Percentiles rank a stretch among this genome's conserved stretches.
Conservation (phyloP, 1,140 invertebrate species). For the Dicyema japonicum region DNA sequence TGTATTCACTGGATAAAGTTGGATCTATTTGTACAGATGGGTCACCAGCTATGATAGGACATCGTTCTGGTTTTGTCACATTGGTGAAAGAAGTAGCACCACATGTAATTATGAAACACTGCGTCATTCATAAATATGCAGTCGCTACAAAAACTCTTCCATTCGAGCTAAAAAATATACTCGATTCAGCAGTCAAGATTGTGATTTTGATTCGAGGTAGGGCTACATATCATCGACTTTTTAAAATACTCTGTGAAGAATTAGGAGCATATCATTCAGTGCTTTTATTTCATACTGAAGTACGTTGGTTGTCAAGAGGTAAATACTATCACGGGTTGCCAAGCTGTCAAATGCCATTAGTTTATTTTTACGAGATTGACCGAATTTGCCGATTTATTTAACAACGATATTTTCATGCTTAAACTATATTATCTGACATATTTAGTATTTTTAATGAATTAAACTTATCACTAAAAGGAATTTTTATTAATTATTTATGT, state of each 20-base stretch:
- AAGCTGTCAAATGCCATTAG: too few relatives aligned
- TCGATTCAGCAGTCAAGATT: neutral
- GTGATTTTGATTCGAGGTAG: constrained; percentile 1
- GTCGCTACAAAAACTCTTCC: neutral
- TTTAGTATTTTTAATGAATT: too few relatives aligned
- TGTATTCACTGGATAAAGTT: neutral
- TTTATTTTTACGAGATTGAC: too few relatives aligned
- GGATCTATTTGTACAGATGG: constrained; percentile 1
- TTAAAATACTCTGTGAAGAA: constrained; percentile 1
- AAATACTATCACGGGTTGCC: too few relatives aligned
- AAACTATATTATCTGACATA: too few relatives aligned
- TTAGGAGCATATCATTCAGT: neutral
- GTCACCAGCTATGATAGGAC: neutral
- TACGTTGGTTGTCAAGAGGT: neutral
- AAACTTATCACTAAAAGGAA: too few relatives aligned
- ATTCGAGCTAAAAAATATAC: neutral
- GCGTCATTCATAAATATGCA: neutral
- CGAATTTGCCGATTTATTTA: too few relatives aligned
- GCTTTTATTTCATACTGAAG: constrained; percentile 1
- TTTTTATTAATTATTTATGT: too few relatives aligned
- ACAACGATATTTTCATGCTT: too few relatives aligned
- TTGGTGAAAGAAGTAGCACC: constrained; percentile 1
- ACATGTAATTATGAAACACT: neutral
- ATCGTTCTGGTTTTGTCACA: constrained; percentile 1
- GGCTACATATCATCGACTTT: constrained; percentile 1